These are phyloP conservation scores for Lagopus leucura DNA, from an alignment of 2,113 vertebrate species.

Conservation along the genomic window DNA sequence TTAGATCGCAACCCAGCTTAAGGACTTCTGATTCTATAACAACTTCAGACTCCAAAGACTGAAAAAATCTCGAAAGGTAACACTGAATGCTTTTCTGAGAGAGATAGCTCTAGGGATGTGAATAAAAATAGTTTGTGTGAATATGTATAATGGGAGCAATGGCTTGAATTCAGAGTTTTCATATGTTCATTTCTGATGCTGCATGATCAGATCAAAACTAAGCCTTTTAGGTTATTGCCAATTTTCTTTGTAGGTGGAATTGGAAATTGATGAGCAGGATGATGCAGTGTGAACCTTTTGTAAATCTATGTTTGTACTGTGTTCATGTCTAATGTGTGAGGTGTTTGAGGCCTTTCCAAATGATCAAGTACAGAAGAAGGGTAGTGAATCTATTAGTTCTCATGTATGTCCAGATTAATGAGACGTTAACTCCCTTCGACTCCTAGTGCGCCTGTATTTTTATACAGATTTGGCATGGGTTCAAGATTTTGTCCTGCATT, in stretches of 20 bases:
- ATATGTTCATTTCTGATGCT: not conserved
- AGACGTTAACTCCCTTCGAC: not conserved
- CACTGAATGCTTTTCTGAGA: too few relatives aligned
- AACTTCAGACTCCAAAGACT: too few relatives aligned
- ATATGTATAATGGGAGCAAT: not conserved
- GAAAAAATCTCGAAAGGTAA: too few relatives aligned
- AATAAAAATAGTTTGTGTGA: not conserved
- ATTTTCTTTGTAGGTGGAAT: not conserved
- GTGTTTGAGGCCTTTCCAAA: not conserved
- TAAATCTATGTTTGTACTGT: not conserved
- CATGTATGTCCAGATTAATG: not conserved
- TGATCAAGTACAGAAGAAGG: not conserved
- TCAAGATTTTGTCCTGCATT: not conserved
- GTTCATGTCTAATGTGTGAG: too few relatives aligned
- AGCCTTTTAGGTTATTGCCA: not conserved
- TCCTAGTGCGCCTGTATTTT: not conserved
- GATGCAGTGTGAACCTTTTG: rapidly evolving
- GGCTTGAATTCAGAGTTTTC: not conserved
- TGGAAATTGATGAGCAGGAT: rapidly evolving
- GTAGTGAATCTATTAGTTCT: not conserved
- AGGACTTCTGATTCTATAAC: too few relatives aligned
- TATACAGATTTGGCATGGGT: not conserved
- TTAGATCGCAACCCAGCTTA: too few relatives aligned
- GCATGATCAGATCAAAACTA: not conserved
- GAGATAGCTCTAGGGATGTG: too few relatives aligned